These are phyloP conservation scores for Arbacia lixula DNA, from an alignment of 53 echinoderm and acorn worm species.

Conservation along the genomic window DNA sequence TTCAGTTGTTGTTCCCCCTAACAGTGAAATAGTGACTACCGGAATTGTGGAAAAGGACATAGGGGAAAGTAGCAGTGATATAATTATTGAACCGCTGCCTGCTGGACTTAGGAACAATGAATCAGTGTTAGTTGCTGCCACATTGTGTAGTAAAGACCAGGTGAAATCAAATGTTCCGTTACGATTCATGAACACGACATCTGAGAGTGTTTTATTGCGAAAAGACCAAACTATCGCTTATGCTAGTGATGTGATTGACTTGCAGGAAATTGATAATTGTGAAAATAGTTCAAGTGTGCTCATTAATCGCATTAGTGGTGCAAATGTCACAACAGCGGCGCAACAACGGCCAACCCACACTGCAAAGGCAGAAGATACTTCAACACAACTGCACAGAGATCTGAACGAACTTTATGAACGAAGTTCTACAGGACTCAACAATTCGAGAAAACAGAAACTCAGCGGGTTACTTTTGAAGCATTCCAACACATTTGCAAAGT, in stretches of 20 bases:
- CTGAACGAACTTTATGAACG: constrained; percentile 12
- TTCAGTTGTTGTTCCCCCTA: constrained; percentile 24
- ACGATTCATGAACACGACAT: constrained; percentile 36
- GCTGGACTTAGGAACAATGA: neutral
- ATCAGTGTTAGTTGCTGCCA: neutral
- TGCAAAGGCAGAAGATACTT: no score
- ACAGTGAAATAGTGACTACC: neutral
- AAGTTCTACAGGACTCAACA: neutral
- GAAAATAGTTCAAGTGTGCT: constrained; percentile 34
- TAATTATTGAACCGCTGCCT: neutral
- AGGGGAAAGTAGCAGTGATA: neutral
- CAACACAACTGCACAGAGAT: neutral
- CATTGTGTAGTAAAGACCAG: neutral
- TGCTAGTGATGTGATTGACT: neutral
- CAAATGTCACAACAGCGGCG: no score
- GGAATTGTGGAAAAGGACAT: neutral
- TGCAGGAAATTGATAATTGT: neutral
- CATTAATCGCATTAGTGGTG: neutral
- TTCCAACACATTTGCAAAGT: constrained; percentile 8
- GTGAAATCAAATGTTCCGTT: constrained; percentile 44
- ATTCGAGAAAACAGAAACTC: neutral
- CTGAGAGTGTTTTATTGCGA: constrained; percentile 2
- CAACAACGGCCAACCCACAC: no score
- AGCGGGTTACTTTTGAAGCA: neutral
- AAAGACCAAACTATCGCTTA: constrained; percentile 26